Percentiles rank a stretch among this genome's conserved stretches.
Conservation (phyloP, 2,888 invertebrate species). For the Cheiracanthium punctorium region DNA sequence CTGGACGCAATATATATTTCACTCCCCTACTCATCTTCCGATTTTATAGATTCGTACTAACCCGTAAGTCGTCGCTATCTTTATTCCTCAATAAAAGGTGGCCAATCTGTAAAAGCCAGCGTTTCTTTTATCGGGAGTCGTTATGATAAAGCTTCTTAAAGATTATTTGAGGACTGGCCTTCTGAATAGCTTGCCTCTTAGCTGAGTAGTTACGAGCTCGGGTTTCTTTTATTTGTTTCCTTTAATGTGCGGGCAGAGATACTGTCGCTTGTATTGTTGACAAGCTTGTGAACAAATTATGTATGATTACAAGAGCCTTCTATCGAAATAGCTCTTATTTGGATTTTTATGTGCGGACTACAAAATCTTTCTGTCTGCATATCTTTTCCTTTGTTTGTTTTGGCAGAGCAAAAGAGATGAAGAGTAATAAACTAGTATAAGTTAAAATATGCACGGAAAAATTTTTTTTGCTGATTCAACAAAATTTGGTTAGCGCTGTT, state of each 20-base stretch:
- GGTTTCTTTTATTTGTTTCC: slow-evolving; percentile 25
- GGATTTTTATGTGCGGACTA: too few relatives aligned
- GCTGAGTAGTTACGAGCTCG: background rate
- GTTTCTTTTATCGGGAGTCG: slow-evolving; percentile 49
- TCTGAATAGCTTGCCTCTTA: slow-evolving; percentile 23
- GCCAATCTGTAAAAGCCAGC: slow-evolving; percentile 31
- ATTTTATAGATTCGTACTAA: slow-evolving; percentile 50
- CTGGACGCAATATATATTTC: background rate
- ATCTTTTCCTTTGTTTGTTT: too few relatives aligned
- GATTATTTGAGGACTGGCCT: slow-evolving; percentile 41
- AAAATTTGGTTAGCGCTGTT: too few relatives aligned
- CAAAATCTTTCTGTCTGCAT: too few relatives aligned
- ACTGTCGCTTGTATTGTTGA: background rate
- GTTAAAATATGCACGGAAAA: too few relatives aligned
- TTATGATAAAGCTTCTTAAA: slow-evolving; percentile 57
- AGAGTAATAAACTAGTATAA: too few relatives aligned
- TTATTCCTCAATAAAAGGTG: slow-evolving; percentile 52
- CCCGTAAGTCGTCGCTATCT: slow-evolving; percentile 43
- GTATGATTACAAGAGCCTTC: background rate
- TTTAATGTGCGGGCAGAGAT: background rate
- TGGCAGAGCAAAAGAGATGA: too few relatives aligned
- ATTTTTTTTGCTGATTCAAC: too few relatives aligned
- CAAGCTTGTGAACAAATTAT: background rate
- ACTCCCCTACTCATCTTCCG: slow-evolving; percentile 11
- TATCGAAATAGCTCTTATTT: background rate